Conservation (phyloP, 2,797 vertebrate genomes). For the Netta rufina region DNA sequence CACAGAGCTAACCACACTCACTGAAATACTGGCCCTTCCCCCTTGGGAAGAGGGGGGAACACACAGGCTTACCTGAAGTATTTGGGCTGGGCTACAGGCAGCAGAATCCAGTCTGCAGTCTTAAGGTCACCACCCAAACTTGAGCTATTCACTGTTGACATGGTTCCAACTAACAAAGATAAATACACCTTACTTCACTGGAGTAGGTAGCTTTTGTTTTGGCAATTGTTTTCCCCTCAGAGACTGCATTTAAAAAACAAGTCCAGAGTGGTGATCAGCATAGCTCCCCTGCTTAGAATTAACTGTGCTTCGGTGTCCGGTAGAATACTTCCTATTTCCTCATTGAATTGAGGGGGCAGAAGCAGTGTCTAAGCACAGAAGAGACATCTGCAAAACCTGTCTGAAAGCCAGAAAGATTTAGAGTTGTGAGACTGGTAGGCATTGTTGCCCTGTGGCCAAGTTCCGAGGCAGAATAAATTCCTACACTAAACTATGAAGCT, state of each 20-base stretch:
- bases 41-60: neutral
- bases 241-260: neutral
- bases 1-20: neutral
- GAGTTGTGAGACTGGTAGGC: neutral
- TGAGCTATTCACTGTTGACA: neutral
- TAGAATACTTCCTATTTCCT: neutral
- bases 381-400: constrained; percentile 8
- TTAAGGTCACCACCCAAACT: neutral
- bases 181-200: neutral
- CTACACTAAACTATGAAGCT: neutral
- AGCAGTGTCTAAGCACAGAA: neutral
- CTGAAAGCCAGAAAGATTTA: constrained; percentile 7
- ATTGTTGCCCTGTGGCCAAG: neutral
- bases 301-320: neutral
- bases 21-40: neutral
- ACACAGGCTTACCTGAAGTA: neutral
- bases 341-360: neutral
- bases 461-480: neutral
- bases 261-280: neutral
- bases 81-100: neutral
- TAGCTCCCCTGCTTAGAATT: neutral
- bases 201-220: neutral
- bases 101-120: neutral
- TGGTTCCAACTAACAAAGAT: neutral
- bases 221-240: neutral